Conservation (phyloP, 2,888 invertebrate species). For the Lasioglossum zephyrum region DNA sequence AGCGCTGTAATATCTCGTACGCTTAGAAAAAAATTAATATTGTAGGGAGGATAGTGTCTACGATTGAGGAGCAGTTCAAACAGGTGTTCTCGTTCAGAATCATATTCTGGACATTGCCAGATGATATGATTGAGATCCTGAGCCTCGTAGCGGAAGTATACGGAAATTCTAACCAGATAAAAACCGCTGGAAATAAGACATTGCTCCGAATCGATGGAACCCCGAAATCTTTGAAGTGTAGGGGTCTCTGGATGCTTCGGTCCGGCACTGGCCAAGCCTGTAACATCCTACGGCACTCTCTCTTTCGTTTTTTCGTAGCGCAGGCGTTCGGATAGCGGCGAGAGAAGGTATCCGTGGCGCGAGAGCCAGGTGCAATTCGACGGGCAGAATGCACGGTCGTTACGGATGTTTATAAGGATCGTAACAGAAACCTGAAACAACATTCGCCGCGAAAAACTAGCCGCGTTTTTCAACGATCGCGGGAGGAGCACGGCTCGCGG, state of each 20-base stretch:
- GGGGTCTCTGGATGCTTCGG: not conserved
- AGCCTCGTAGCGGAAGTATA: no score
- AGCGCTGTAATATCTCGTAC: no score
- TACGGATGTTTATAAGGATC: not conserved
- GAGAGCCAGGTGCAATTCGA: not conserved
- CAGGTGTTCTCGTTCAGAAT: no score
- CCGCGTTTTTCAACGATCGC: slow-evolving; percentile 30
- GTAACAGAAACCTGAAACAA: slow-evolving; percentile 3
- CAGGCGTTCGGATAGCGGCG: not conserved
- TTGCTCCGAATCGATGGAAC: no score
- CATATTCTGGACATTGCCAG: no score
- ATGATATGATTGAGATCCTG: no score
- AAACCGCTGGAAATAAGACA: no score
- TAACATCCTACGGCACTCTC: not conserved
- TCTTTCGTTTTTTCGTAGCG: not conserved
- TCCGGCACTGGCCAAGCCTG: not conserved
- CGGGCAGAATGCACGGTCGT: not conserved
- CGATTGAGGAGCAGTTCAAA: no score
- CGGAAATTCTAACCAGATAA: not conserved
- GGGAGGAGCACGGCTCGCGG: not conserved
- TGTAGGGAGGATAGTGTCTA: no score
- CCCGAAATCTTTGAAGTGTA: not conserved
- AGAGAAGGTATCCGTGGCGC: not conserved
- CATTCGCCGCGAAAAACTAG: slow-evolving; percentile 4
- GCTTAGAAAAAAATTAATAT: no score